Percentiles rank a stretch among this genome's conserved stretches.
Conservation (phyloP, 2,888 invertebrate genomes). For the Cantharis nigra region DNA sequence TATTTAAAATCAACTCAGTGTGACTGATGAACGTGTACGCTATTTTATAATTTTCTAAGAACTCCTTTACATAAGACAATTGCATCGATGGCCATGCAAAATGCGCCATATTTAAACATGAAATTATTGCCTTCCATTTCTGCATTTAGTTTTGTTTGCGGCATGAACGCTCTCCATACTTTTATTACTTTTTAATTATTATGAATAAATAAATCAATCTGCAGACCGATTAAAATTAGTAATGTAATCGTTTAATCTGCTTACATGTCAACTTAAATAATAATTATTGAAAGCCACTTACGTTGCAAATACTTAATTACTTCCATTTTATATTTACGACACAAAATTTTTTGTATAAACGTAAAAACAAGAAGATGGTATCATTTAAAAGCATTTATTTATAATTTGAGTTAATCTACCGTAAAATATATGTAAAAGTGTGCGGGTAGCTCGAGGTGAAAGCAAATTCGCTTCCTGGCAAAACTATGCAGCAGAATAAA, state of each 20-base stretch:
- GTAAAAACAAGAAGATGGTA: too few species aligned
- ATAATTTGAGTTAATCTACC: too few species aligned
- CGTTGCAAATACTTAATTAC: neutral
- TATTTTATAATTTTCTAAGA: slow-evolving; percentile 30
- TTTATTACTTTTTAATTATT: neutral
- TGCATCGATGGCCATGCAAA: slow-evolving; percentile 36
- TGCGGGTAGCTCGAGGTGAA: too few species aligned
- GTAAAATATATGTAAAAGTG: too few species aligned
- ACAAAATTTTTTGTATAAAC: too few species aligned
- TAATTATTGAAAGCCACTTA: neutral
- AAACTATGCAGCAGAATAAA: too few species aligned
- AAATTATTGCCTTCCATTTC: neutral
- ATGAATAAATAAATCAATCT: neutral
- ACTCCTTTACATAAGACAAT: slow-evolving; percentile 36
- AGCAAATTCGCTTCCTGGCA: too few species aligned
- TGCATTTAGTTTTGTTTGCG: neutral
- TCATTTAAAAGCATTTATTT: too few species aligned
- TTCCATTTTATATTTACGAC: neutral
- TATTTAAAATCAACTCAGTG: slow-evolving; percentile 25
- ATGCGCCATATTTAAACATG: slow-evolving; percentile 20
- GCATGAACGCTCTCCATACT: neutral
- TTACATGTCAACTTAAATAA: neutral
- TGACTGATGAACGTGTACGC: slow-evolving; percentile 34
- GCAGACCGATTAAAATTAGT: neutral
- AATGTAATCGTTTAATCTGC: neutral